phyloP scores from a whole-genome alignment of 2,888 invertebrate species.

The Tholera decimalis region DNA sequence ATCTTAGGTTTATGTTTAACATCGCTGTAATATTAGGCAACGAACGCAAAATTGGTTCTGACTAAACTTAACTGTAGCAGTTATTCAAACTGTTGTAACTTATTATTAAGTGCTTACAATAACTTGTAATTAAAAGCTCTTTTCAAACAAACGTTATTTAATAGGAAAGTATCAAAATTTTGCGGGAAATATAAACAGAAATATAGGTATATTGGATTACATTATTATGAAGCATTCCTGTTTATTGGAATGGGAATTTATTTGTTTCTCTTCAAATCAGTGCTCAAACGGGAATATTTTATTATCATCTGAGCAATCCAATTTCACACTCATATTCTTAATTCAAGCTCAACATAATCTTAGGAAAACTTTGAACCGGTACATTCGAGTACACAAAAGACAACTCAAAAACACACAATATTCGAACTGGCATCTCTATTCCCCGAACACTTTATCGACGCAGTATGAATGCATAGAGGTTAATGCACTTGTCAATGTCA shows the following conservation, averaged over 20 bases:
- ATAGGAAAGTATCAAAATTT: not conserved
- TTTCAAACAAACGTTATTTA: not conserved
- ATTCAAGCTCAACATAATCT: not conserved
- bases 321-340: not conserved
- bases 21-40: constrained; percentile 5
- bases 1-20: constrained; percentile 6
- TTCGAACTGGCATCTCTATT: constrained; percentile 41
- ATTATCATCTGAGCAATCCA: not conserved
- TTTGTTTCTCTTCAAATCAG: no score
- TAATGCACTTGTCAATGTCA: constrained; percentile 73
- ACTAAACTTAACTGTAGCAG: constrained; percentile 10
- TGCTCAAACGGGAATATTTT: no score
- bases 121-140: not conserved
- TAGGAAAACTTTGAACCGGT: constrained; percentile 24
- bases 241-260: no score
- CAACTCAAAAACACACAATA: constrained; percentile 41
- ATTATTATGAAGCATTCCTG: no score
- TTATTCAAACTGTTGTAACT: constrained; percentile 13
- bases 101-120: not conserved
- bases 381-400: constrained; percentile 12
- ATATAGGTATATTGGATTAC: no score
- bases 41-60: constrained; percentile 17
- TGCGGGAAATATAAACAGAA: no score
- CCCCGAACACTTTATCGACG: constrained; percentile 54
- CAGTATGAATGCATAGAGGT: constrained; percentile 63